phyloP scores from a whole-genome alignment of 2,113 vertebrate species.

The Leucopsar rothschildi region DNA sequence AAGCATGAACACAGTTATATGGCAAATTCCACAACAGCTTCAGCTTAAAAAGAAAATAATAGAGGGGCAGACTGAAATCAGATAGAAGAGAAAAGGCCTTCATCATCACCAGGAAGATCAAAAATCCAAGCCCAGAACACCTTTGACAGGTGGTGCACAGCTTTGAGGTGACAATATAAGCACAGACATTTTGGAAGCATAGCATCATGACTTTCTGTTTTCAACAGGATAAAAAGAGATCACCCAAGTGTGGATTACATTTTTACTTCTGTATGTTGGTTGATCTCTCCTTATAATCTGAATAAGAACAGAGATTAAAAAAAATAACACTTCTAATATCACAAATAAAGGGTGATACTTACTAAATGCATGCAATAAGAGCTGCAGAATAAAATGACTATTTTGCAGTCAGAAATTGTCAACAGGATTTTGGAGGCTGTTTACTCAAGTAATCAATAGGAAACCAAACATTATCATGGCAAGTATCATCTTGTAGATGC shows the following conservation, averaged over 20 bases:
- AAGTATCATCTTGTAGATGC: slow-evolving; percentile 13
- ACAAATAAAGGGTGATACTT: neutral
- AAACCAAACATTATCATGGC: slow-evolving; percentile 53
- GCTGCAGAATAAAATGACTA: neutral
- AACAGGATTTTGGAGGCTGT: slow-evolving; percentile 42
- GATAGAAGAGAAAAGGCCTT: neutral
- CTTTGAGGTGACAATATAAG: neutral
- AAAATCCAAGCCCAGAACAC: neutral
- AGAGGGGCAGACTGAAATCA: neutral
- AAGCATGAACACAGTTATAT: neutral
- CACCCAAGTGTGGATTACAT: fast-evolving
- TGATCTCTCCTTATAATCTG: neutral
- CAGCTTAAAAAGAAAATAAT: neutral
- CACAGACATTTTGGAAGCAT: neutral
- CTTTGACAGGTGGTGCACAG: neutral
- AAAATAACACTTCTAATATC: neutral
- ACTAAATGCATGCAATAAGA: neutral
- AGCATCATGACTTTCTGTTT: neutral
- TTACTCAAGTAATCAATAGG: slow-evolving; percentile 57
- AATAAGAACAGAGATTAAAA: neutral
- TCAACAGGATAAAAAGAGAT: neutral
- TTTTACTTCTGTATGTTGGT: neutral
- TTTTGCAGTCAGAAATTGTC: slow-evolving; percentile 11
- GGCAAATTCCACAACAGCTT: neutral
- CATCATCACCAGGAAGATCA: neutral